Conservation (phyloP, 2,113 vertebrate species). For the Ardeotis arabs region DNA sequence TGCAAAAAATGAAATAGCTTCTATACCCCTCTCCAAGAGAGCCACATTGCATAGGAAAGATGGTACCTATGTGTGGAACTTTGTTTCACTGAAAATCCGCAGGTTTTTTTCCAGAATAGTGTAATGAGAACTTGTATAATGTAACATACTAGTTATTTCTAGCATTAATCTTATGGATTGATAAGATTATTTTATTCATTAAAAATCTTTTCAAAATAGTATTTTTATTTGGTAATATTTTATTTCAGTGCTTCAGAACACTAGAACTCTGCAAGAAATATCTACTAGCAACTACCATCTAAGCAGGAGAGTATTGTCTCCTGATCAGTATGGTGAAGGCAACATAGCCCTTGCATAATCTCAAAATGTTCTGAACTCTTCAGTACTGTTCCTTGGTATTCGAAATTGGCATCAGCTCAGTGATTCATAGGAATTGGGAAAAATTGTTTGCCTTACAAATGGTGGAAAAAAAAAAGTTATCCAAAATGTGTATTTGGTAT, state of each 20-base stretch:
- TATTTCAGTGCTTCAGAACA: neutral
- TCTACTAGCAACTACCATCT: neutral
- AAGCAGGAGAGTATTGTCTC: neutral
- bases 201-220: neutral
- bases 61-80: neutral
- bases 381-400: neutral
- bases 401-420: neutral
- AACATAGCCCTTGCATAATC: neutral
- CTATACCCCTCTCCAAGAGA: neutral
- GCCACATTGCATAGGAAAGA: neutral
- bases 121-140: neutral
- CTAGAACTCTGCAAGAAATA: neutral
- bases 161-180: neutral
- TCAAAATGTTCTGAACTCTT: neutral
- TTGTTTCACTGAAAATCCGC: neutral
- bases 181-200: neutral
- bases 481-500: neutral
- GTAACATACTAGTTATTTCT: neutral
- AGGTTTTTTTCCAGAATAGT: neutral
- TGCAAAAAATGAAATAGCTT: neutral
- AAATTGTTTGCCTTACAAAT: neutral
- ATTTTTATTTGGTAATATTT: neutral
- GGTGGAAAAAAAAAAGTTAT: neutral
- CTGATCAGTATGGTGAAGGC: neutral
- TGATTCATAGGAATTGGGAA: neutral